Evolutionary conservation across 2,797 vertebrate species (phyloP).

Genomic region (Leucoraja ocellata): DNA sequence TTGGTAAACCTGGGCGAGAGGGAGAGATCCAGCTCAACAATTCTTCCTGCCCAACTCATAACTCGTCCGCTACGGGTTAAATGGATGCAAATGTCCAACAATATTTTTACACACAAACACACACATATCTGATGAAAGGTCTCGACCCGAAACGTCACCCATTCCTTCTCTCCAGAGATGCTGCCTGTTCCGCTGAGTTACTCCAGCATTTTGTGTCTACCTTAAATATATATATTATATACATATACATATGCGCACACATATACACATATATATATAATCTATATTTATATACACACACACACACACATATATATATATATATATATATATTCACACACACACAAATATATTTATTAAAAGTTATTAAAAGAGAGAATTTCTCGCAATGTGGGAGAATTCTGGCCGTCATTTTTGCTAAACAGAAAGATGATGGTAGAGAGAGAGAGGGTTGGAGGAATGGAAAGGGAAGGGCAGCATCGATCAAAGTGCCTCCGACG

Average conservation of each 20-base stretch:
- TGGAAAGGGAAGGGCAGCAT: neutral
- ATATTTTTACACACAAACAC: neutral
- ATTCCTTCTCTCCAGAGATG: no score
- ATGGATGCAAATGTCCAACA: neutral
- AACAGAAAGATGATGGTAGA: neutral
- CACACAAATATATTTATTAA: neutral
- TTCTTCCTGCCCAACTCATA: neutral
- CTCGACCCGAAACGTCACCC: no score
- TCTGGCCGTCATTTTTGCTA: neutral
- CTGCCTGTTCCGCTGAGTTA: no score
- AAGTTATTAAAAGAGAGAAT: neutral
- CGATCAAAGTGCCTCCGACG: neutral
- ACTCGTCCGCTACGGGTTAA: neutral
- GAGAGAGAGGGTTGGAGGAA: neutral
- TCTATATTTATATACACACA: no score
- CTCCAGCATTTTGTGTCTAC: no score
- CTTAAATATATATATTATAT: no score
- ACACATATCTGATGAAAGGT: no score
- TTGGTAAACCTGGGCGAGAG: neutral
- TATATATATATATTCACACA: no score
- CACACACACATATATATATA: no score
- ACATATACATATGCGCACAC: no score
- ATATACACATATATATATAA: no score
- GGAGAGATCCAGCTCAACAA: neutral
- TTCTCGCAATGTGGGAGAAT: neutral